Conservation (phyloP, 2,797 vertebrate genomes). For the Phrynocephalus guinanensis region DNA sequence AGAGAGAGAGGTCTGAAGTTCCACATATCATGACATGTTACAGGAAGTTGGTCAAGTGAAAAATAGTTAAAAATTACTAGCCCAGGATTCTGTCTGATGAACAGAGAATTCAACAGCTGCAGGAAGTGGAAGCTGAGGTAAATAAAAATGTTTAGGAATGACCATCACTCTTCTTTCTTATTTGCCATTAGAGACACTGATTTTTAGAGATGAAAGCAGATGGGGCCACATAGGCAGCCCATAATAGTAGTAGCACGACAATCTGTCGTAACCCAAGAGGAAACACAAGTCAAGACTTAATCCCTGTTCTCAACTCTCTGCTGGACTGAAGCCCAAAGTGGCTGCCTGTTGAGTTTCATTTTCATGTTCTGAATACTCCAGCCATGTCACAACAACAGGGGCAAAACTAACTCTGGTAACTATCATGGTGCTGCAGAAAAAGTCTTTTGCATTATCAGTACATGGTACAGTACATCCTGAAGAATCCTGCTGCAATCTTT, state of each 20-base stretch:
- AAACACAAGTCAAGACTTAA: not conserved
- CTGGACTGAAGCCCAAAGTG: not conserved
- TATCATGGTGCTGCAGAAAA: not conserved
- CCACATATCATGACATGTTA: not conserved
- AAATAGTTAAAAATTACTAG: not conserved
- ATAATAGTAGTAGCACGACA: not conserved
- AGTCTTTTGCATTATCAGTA: not conserved
- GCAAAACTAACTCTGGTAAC: not conserved
- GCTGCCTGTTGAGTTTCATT: not conserved
- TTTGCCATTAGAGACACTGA: not conserved
- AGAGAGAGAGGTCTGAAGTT: not conserved
- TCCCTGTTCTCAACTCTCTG: not conserved
- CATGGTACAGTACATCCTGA: not conserved
- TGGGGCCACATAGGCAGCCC: not conserved
- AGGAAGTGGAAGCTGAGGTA: not conserved
- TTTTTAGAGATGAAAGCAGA: not conserved
- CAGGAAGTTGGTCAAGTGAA: not conserved
- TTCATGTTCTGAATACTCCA: not conserved
- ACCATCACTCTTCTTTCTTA: not conserved
- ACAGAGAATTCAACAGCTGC: not conserved
- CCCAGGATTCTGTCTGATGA: not conserved
- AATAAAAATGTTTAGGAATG: not conserved
- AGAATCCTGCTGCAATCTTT: not conserved
- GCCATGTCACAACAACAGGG: not conserved
- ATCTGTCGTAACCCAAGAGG: not conserved